Evolutionary conservation across 2,113 vertebrate species (phyloP).

Genomic region (Ranitomeya variabilis): DNA sequence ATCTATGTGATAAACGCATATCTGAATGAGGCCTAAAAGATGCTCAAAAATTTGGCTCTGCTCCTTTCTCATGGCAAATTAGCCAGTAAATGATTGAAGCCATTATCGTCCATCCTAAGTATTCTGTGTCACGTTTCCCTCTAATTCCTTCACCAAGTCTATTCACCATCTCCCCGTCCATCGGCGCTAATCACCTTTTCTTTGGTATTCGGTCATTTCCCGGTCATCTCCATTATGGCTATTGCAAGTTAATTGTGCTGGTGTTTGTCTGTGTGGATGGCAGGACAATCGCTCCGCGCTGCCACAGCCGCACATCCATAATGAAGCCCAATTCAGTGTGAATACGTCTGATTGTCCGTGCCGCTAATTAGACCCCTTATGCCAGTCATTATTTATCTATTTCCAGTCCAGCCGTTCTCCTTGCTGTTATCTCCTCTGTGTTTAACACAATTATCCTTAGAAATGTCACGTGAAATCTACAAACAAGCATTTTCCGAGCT

Average conservation of each 20-base stretch:
- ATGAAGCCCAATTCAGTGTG: constrained; percentile 5
- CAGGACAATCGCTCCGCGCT: constrained; percentile 32
- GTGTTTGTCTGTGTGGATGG: constrained; percentile 10
- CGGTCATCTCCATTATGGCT: constrained; percentile 51
- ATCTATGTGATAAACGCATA: neutral
- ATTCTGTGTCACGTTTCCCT: neutral
- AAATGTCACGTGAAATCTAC: constrained; percentile 35
- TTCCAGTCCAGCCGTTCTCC: constrained; percentile 24
- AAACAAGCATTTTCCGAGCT: constrained; percentile 23
- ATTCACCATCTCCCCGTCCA: constrained; percentile 11
- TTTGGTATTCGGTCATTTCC: constrained; percentile 56
- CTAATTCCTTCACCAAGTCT: neutral
- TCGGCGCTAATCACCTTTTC: constrained; percentile 32
- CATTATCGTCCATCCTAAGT: neutral
- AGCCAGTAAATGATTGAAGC: neutral
- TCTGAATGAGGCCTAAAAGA: neutral
- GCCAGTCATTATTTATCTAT: neutral
- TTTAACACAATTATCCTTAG: constrained; percentile 25
- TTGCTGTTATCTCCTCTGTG: neutral
- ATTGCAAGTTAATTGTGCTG: constrained; percentile 61
- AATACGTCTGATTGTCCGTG: constrained; percentile 1
- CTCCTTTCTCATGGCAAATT: neutral
- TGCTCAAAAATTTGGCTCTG: neutral
- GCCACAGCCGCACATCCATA: constrained; percentile 8
- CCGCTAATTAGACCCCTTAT: constrained; percentile 38